phyloP scores from a whole-genome alignment of 2,797 vertebrate species.

The Cossypha polioptera region DNA sequence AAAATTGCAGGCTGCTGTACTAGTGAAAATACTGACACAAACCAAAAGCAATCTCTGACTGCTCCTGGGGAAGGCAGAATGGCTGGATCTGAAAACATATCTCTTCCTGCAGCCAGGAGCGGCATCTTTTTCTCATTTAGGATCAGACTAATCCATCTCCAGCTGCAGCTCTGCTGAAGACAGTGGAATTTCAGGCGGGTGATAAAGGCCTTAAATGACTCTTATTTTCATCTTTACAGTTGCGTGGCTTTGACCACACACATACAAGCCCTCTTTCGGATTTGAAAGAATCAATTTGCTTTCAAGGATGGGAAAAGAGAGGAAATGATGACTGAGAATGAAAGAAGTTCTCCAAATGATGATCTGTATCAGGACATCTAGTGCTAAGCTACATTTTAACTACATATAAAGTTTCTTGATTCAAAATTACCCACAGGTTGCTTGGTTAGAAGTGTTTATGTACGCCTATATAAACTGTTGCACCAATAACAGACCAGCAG shows the following conservation, averaged over 20 bases:
- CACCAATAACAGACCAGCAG: neutral
- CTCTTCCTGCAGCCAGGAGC: neutral
- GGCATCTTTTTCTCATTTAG: neutral
- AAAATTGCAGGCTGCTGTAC: neutral
- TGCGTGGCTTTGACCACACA: neutral
- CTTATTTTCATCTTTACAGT: neutral
- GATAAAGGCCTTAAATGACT: neutral
- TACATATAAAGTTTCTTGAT: neutral
- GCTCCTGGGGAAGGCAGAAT: neutral
- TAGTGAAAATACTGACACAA: neutral
- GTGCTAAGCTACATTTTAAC: neutral
- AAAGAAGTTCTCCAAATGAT: neutral
- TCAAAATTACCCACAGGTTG: neutral
- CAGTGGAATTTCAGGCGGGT: neutral
- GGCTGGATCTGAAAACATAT: neutral
- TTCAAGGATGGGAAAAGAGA: neutral
- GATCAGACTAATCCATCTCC: neutral
- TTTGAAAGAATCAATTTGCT: neutral
- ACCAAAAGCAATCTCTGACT: neutral
- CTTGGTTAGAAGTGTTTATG: neutral
- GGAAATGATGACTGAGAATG: neutral
- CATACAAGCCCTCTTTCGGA: neutral
- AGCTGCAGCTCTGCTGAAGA: neutral
- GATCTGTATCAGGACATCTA: neutral
- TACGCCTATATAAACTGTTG: neutral